Evolutionary conservation across 1,140 invertebrate species (phyloP), one percentile per base, ranked within the genome.

Genomic region (Melanaphis sacchari): DNA sequence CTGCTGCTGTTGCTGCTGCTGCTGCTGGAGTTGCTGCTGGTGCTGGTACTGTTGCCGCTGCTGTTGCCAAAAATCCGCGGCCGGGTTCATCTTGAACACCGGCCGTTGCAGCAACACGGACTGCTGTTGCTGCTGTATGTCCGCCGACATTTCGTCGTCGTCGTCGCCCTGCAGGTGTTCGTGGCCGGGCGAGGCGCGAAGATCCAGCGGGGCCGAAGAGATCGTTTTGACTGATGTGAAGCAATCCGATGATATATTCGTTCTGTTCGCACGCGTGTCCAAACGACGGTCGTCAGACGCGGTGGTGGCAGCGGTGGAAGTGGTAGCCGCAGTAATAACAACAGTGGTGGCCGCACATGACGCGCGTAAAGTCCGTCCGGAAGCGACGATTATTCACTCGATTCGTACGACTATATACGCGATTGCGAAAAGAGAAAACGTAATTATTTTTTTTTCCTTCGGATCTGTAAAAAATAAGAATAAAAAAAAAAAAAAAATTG

Each of bases 61-160:
- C 49, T 94, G 94, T 40, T 94, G 94, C 94, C 94, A 95, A 81
- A 94, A 94, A 82, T 95, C 94, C 15, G 94, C 93, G 24, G 94
- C 93, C 52, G 94, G 94, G 93, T 95, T 95, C 94, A 95, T 95
- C 93, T 95, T 95, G 94, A 95, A 95, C 90, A 95, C 94, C 36
- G 94, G 94, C 93, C 94, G 93, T 93, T 95, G 94, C 89, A 95
- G 94, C 90, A 95, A 94, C 91, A 95, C 94, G 54, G 94, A 94
- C 93, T 94, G 94, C 90, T 94, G 94, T 49, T 92, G 94, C 87
- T 94, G 94, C 54, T 94, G 93, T 40, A 94, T 94, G 90, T 94
- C 94, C 41, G 94, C 93, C 93, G 94, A 94, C 94, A 94, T 94
- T 84, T 59, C 76, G 91, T 59, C 82, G 82, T 59, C 94, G 84